phyloP scores from a whole-genome alignment of 2,888 invertebrate species.

The Drosophila nr. perissopoda region DNA sequence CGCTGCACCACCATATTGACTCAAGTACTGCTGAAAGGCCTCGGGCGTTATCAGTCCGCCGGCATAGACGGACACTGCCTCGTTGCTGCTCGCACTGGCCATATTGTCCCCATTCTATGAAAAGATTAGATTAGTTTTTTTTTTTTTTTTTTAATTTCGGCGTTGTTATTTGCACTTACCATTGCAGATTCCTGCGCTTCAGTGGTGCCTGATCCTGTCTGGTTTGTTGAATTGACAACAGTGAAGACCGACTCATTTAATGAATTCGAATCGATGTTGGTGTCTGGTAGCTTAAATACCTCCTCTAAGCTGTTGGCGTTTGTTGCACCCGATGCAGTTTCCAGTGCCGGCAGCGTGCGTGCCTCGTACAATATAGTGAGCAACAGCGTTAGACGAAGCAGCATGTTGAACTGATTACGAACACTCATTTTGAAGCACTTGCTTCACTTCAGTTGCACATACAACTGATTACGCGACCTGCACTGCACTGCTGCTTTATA shows the following conservation, averaged over 20 bases:
- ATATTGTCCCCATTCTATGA: constrained; percentile 65
- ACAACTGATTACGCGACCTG: constrained; percentile 25
- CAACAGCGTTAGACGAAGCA: constrained; percentile 40
- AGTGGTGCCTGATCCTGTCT: not conserved
- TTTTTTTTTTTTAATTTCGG: not conserved
- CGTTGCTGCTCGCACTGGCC: constrained; percentile 73
- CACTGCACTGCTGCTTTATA: constrained; percentile 35
- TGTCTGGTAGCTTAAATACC: constrained; percentile 54
- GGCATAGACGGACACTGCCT: constrained; percentile 77
- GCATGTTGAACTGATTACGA: constrained; percentile 26
- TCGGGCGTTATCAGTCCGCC: constrained; percentile 81
- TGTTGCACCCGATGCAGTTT: constrained; percentile 30
- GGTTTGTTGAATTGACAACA: constrained; percentile 29
- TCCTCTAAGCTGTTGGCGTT: constrained; percentile 63
- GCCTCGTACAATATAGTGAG: constrained; percentile 29
- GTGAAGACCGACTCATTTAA: constrained; percentile 16
- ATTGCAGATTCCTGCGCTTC: constrained; percentile 32
- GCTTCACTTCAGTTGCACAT: constrained; percentile 21
- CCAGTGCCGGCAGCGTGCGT: constrained; percentile 58
- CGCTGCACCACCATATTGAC: constrained; percentile 78
- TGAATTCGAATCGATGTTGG: constrained; percentile 22
- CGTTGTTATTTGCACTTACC: constrained; percentile 38
- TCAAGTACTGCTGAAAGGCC: constrained; percentile 83
- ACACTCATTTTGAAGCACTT: constrained; percentile 42
- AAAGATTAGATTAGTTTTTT: not conserved